Evolutionary conservation across 1,140 invertebrate genomes (phyloP), one percentile per base, ranked within the genome.

Genomic region (Bombus sibiricus): DNA sequence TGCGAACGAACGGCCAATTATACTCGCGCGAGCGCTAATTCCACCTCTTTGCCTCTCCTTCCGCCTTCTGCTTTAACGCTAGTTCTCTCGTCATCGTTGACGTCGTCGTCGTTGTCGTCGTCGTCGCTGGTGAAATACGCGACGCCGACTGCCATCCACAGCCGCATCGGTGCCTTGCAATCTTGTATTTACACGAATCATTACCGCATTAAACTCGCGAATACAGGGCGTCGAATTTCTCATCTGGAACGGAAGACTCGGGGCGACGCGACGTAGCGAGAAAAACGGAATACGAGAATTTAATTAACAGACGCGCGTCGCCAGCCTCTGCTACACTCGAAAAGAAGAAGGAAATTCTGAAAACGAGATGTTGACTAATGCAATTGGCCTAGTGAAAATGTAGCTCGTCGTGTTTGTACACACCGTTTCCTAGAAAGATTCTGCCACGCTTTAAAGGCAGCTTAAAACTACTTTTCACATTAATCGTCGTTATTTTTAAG

Each of bases 1-100:
- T 89, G 64, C 84, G 47, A 89, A 68, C 75, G 71, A 87, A 83
- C 76, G 73, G 81, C 80, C 82, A 90, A 88, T 91, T 90, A 86
- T 91, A 89, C 59, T 76, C 37, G 68, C 81, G 80, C 57, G 87
- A 84, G 62, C 62, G 43, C 62, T 82, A 85, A 81, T 85, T 84
- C 66, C 69, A 22, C 47, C 39, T 41, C 59, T 66, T 64, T 41
- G 34, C 32, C 32, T 22, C 8, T 25, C 34, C 15, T 10, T 22
- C 2, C 39, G 10, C 37, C 47, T n/a, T 18, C 66, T 72, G 34
- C 80, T 78, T 79, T 64, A 43, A 81, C 72, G 34, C 57, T 37
- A 37, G 37, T 41, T 68, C 77, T 64, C 62, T 64, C 62, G 79
- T 71, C 73, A 76, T 79, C 83, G 69, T 88, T 34, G 64, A 41